Conservation (phyloP, 2,888 invertebrate genomes). For the Clusia tigrina region DNA sequence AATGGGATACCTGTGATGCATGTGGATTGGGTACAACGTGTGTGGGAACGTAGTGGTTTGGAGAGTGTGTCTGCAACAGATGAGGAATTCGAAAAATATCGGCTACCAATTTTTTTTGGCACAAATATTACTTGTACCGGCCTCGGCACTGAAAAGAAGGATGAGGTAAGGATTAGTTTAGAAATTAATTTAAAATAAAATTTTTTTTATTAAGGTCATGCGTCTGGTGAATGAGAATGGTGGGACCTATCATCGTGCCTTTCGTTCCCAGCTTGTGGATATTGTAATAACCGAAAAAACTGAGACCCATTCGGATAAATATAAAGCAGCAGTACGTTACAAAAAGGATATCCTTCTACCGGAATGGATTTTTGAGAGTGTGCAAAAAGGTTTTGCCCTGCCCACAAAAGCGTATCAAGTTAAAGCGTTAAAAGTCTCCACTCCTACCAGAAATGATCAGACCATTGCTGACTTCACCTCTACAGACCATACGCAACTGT, state of each 20-base stretch:
- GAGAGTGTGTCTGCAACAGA: constrained; percentile 72
- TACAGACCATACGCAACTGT: constrained; percentile 52
- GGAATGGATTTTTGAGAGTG: constrained; percentile 83
- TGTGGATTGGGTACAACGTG: constrained; percentile 79
- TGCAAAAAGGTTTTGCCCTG: constrained; percentile 74
- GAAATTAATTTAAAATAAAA: background rate
- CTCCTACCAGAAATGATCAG: constrained; percentile 69
- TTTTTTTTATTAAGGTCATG: constrained; percentile 65
- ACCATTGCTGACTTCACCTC: constrained; percentile 54
- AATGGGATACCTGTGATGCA: constrained; percentile 75
- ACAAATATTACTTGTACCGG: constrained; percentile 83
- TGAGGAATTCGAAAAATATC: constrained; percentile 71
- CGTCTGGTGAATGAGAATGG: constrained; percentile 78
- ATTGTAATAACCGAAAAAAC: constrained; percentile 60
- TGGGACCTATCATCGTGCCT: constrained; percentile 68
- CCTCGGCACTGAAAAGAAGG: constrained; percentile 52
- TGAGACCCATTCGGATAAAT: constrained; percentile 59
- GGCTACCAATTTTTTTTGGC: constrained; percentile 77
- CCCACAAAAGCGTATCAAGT: constrained; percentile 70
- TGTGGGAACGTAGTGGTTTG: constrained; percentile 78
- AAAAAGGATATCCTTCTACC: constrained; percentile 72
- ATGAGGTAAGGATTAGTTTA: constrained; percentile 46
- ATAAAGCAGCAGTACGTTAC: constrained; percentile 59
- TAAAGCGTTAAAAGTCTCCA: constrained; percentile 72
- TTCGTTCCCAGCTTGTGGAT: constrained; percentile 59